Evolutionary conservation across 1,140 invertebrate genomes (phyloP), one percentile per base, ranked within the genome.

Genomic region (Zaprionus ornatus): DNA sequence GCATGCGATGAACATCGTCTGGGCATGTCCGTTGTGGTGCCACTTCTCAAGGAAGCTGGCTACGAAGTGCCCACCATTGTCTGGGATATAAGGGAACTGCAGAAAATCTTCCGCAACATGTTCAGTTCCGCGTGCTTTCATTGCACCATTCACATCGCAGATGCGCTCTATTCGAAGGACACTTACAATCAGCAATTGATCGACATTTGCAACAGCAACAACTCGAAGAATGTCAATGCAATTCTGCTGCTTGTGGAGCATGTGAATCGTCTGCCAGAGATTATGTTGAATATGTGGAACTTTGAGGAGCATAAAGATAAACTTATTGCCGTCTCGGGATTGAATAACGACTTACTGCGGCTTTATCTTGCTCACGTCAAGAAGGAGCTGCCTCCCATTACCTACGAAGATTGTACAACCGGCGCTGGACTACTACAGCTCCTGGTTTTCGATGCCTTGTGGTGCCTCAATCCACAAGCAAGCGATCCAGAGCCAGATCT

Each of bases 371-470:
- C 17, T 0, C 73, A 75, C 17, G 15, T 75, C 7, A 52, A 54
- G 13, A 17, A 54, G 3, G 67, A 75, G 13, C 35, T 75, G 7
- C 73, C 73, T 1, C 73, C 73, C 2, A 75, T 75, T 0, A 75
- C 73, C 0, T 75, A 35, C 15, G 73, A 75, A 9, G 67, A 75
- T 37, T 75, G 73, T 40, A 54, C 60, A 6, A 68, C 73, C 0
- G 67, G 73, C 9, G 55, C 73, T 1, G 73, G 73, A 17, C 68
- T 75, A 0, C n/a, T 75, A 12, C 73, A 75, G 25, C 12, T 75
- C 25, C 10, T 75, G 1, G 60, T 75, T n/a, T 75, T 71, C 25
- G 73, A 75, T 32, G 68, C 67, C 7, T 6, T 75, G 42, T 75
- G 72, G 66, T 40, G 15, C 12, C 27, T 75, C 10, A 42, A 1